Percentiles rank a stretch among this genome's conserved stretches.
These are phyloP conservation scores for Parnassius smintheus DNA, from an alignment of 2,888 invertebrate species.

Conservation along the genomic window DNA sequence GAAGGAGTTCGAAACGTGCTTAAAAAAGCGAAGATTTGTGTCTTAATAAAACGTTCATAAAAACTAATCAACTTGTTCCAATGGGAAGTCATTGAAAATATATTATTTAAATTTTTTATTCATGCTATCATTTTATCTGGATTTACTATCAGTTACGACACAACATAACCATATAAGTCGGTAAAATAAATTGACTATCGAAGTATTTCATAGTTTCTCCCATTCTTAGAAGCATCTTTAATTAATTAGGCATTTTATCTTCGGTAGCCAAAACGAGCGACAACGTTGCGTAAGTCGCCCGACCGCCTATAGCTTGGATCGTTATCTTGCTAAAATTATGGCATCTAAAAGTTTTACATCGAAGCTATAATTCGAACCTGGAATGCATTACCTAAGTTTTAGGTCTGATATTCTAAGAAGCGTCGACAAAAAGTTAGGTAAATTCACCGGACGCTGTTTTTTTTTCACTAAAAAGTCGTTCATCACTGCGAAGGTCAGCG, in stretches of 20 bases:
- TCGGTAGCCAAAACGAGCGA: conserved; percentile 34
- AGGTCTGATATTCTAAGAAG: conserved; percentile 67
- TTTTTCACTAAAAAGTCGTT: conserved; percentile 69
- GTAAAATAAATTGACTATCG: conserved; percentile 21
- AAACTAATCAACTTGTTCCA: no score
- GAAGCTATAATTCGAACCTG: conserved; percentile 54
- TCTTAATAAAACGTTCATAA: no score
- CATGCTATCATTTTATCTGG: background rate
- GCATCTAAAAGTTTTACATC: conserved; percentile 62
- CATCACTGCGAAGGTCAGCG: conserved; percentile 72
- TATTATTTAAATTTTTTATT: background rate
- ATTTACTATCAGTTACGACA: conserved; percentile 8
- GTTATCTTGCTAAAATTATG: conserved; percentile 71
- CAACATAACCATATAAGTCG: conserved; percentile 8
- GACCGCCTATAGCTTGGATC: conserved; percentile 50
- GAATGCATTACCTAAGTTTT: conserved; percentile 66
- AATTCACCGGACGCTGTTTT: conserved; percentile 75
- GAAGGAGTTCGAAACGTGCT: no score
- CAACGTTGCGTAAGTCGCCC: conserved; percentile 36
- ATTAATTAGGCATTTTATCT: conserved; percentile 49
- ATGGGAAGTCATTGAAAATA: background rate
- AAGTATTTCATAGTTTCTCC: conserved; percentile 21
- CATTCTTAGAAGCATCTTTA: conserved; percentile 45
- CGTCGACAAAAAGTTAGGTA: conserved; percentile 73
- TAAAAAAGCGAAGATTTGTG: no score